These are phyloP conservation scores for Zaprionus nigranus DNA, from an alignment of 1,140 invertebrate species.

Conservation along the genomic window DNA sequence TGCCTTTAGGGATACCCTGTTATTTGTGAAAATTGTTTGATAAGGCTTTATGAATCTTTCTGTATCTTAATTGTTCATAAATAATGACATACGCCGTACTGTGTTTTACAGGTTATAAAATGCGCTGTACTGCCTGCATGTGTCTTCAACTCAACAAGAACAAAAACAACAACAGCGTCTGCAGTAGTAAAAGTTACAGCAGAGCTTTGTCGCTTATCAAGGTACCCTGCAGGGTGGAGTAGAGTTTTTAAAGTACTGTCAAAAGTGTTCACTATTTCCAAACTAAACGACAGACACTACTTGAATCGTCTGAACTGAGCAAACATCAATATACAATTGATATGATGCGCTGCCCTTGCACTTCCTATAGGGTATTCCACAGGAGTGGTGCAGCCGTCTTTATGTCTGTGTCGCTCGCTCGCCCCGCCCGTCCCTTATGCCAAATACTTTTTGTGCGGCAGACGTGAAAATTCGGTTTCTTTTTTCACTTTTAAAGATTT, in stretches of 20 bases:
- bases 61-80: no score
- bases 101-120: slow-evolving; percentile 15
- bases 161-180: neutral
- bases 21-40: no score
- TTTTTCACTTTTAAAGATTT: slow-evolving; percentile 28
- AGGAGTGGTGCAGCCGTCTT: neutral
- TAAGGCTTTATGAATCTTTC: neutral
- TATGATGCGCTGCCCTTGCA: neutral
- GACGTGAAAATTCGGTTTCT: slow-evolving; percentile 29
- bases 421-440: slow-evolving; percentile 20
- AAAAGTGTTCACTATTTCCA: no score
- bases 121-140: slow-evolving; percentile 39
- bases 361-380: neutral
- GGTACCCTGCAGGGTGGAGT: neutral
- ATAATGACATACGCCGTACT: no score
- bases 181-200: neutral
- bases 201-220: neutral
- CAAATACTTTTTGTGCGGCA: slow-evolving; percentile 28
- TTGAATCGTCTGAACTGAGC: no score
- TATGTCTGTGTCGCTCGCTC: neutral
- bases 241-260: no score
- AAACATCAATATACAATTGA: no score
- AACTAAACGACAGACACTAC: no score
- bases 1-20: neutral
- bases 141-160: slow-evolving; percentile 34